Evolutionary conservation across 2,888 invertebrate species (phyloP).

Genomic region (Dryococelus australis): DNA sequence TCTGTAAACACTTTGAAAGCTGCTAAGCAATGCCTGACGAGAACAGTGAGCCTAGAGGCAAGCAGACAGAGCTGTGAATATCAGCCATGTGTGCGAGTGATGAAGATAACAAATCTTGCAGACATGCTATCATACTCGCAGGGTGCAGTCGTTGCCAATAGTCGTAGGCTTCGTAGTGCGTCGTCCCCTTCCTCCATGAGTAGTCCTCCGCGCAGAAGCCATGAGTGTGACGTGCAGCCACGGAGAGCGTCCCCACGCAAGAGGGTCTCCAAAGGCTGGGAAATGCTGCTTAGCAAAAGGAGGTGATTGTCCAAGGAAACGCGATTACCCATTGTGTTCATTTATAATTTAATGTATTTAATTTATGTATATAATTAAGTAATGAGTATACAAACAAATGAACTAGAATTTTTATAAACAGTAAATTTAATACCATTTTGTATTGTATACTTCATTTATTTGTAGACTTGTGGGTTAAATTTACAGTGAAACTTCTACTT

Average conservation of each 20-base stretch:
- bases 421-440: slow-evolving; percentile 22
- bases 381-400: slow-evolving; percentile 4
- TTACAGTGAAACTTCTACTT: slow-evolving; percentile 16
- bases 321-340: slow-evolving; percentile 29
- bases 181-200: slow-evolving; percentile 35
- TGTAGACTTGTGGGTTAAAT: slow-evolving; percentile 6
- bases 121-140: slow-evolving; percentile 20
- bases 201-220: slow-evolving; percentile 21
- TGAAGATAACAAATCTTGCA: slow-evolving; percentile 36
- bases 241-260: slow-evolving; percentile 31
- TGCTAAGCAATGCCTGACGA: neutral
- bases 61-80: slow-evolving; percentile 32
- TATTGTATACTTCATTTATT: slow-evolving; percentile 25
- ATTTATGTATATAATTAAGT: slow-evolving; percentile 20
- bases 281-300: neutral
- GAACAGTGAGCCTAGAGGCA: slow-evolving; percentile 37
- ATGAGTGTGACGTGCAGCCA: slow-evolving; percentile 5
- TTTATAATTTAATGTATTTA: slow-evolving; percentile 4
- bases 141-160: slow-evolving; percentile 32
- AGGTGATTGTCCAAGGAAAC: neutral
- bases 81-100: slow-evolving; percentile 40
- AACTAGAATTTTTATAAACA: slow-evolving; percentile 23
- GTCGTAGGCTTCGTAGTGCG: slow-evolving; percentile 41
- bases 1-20: neutral
- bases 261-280: neutral